Evolutionary conservation across 2,113 vertebrate species (phyloP), one percentile per base, ranked within the genome.

Genomic region (Calypte anna): DNA sequence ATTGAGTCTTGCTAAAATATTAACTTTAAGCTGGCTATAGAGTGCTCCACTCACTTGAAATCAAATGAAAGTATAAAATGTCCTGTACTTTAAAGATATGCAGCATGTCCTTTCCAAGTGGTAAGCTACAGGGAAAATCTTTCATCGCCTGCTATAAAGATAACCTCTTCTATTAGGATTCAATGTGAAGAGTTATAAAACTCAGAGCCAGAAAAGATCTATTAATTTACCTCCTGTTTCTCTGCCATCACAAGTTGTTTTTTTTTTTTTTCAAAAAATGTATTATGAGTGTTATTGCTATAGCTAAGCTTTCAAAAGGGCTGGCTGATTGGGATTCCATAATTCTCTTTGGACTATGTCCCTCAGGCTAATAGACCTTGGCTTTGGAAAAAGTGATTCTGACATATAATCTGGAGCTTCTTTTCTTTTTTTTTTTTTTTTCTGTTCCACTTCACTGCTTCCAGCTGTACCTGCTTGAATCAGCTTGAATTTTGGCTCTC

Each of bases 91-190:
- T 72, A 59, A 88, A 86, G 85, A 86, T 2, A 13, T 72, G 72
- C 61, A 86, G 68, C 33, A 59, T 88, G 85, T 86, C 90, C 61
- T 94, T 90, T 94, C 90, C 82, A 93, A 86, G 85, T 72, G 79
- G 82, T 64, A 81, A 64, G 86, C 94, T 81, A 72, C 70, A 62
- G 91, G 87, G 90, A 95, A 91, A 94, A 91, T 51, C 68, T 63
- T 93, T 94, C 88, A 90, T 48, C 94, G 84, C 82, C 72, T 93
- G 85, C 79, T 90, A 36, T 96, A 95, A 97, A 95, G 93, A 94
- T 93, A 97, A 95, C 79, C 61, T 90, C 85, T 63, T 59, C 27
- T 90, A 91, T 88, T 90, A 75, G 58, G 64, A 88, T 93, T 96
- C 84, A 86, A 64, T 78, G 57, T 43, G 66, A 94, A 89, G 36